Conservation (phyloP, 2,888 invertebrate species). For the Nemoura dubitans region DNA sequence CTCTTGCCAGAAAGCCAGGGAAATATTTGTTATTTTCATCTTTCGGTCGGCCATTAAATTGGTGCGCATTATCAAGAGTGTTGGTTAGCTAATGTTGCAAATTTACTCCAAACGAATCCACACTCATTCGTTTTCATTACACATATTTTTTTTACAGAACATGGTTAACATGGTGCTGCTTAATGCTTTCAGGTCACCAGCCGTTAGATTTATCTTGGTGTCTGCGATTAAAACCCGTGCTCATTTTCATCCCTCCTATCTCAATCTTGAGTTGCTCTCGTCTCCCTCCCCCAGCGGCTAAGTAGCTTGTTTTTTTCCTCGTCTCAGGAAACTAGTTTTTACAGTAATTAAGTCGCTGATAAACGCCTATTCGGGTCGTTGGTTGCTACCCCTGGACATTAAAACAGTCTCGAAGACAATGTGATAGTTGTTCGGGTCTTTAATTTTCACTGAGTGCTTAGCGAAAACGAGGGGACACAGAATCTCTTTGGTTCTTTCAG, state of each 20-base stretch:
- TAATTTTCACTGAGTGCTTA: constrained; percentile 41
- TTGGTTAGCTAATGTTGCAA: constrained; percentile 41
- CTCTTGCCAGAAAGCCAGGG: background rate
- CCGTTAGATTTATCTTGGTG: constrained; percentile 2
- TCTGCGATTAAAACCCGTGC: constrained; percentile 15
- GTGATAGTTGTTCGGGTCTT: constrained; percentile 38
- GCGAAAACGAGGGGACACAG: background rate
- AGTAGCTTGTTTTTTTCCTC: constrained; percentile 43
- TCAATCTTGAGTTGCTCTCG: constrained; percentile 21
- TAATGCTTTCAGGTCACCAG: constrained; percentile 20
- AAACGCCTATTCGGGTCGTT: constrained; percentile 44
- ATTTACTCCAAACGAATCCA: constrained; percentile 25
- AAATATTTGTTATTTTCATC: constrained; percentile 20
- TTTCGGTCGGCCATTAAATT: constrained; percentile 1
- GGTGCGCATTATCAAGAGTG: constrained; percentile 1
- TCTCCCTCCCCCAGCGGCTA: constrained; percentile 23
- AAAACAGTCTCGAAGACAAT: constrained; percentile 37
- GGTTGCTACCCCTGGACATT: constrained; percentile 35
- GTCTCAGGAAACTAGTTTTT: constrained; percentile 47
- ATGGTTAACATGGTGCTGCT: background rate
- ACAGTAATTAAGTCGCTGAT: constrained; percentile 50
- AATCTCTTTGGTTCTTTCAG: constrained; percentile 16
- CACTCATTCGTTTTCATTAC: constrained; percentile 29
- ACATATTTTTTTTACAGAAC: too few relatives aligned
- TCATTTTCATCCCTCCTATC: constrained; percentile 19